Evolutionary conservation across 2,888 invertebrate genomes (phyloP).

Genomic region (Nephrocerus scutellatus): DNA sequence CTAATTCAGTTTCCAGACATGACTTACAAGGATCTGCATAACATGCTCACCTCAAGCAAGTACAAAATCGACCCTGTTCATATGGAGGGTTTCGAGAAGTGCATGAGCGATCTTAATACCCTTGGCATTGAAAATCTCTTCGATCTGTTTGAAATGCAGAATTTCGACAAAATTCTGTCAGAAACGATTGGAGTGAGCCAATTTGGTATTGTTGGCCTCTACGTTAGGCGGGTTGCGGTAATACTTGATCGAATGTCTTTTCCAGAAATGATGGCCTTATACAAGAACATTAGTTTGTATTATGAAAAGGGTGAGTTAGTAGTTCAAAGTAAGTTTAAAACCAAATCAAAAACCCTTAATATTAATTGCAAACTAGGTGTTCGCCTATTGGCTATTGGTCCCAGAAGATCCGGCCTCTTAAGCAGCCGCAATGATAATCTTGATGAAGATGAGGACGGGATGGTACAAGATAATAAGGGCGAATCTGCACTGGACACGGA

Average conservation of each 20-base stretch:
- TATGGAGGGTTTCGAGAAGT: slow-evolving; percentile 52
- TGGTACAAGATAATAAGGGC: slow-evolving; percentile 20
- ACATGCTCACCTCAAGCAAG: slow-evolving; percentile 50
- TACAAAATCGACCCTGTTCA: slow-evolving; percentile 39
- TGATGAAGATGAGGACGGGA: slow-evolving; percentile 17
- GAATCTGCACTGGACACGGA: slow-evolving; percentile 27
- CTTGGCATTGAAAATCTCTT: slow-evolving; percentile 58
- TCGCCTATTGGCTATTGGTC: slow-evolving; percentile 32
- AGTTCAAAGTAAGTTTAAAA: no score
- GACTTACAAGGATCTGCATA: slow-evolving; percentile 61
- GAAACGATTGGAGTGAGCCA: slow-evolving; percentile 47
- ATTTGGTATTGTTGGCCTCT: slow-evolving; percentile 59
- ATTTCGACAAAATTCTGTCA: slow-evolving; percentile 55
- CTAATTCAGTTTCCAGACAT: slow-evolving; percentile 74
- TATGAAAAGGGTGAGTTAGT: slow-evolving; percentile 52
- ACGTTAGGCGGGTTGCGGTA: slow-evolving; percentile 71
- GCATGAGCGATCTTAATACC: slow-evolving; percentile 49
- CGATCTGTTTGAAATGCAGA: slow-evolving; percentile 58
- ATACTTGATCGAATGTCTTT: slow-evolving; percentile 79
- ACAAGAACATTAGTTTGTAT: slow-evolving; percentile 64
- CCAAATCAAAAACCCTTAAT: no score
- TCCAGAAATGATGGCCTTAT: slow-evolving; percentile 70
- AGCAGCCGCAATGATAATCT: slow-evolving; percentile 18
- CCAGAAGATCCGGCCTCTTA: slow-evolving; percentile 23
- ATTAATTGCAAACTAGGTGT: slow-evolving; percentile 25